Conservation (phyloP, 2,888 invertebrate species). For the Hemithea aestivaria region DNA sequence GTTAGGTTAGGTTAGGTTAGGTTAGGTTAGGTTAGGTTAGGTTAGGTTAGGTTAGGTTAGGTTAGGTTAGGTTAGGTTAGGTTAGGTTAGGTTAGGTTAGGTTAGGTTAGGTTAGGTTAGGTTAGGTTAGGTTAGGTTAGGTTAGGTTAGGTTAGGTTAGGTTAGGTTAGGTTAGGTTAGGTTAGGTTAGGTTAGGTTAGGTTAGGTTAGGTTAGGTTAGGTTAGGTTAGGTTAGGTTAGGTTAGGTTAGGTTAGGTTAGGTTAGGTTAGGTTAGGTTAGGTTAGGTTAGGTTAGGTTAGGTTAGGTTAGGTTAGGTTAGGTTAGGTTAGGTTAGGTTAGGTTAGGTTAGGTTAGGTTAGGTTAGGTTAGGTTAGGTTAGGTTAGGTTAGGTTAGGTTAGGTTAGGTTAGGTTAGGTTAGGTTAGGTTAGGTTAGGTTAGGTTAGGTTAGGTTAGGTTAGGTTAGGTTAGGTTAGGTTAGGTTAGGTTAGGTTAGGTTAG, state of each 20-base stretch:
- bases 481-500: conserved; percentile 23
- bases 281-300: conserved; percentile 30
- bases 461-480: conserved; percentile 29
- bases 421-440: conserved; percentile 29
- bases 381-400: conserved; percentile 29
- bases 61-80: conserved; percentile 28
- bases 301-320: conserved; percentile 31
- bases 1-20: conserved; percentile 25
- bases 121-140: conserved; percentile 30
- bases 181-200: conserved; percentile 27
- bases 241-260: conserved; percentile 28
- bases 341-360: conserved; percentile 31
- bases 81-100: conserved; percentile 21
- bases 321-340: conserved; percentile 33
- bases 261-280: conserved; percentile 27
- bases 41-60: conserved; percentile 28
- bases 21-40: conserved; percentile 27
- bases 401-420: conserved; percentile 29
- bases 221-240: conserved; percentile 29
- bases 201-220: conserved; percentile 30
- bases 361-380: conserved; percentile 32
- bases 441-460: conserved; percentile 29
- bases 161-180: conserved; percentile 30
- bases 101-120: conserved; percentile 29
- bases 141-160: conserved; percentile 31